Conservation (phyloP, 2,888 invertebrate genomes). For the Troides aeacus region DNA sequence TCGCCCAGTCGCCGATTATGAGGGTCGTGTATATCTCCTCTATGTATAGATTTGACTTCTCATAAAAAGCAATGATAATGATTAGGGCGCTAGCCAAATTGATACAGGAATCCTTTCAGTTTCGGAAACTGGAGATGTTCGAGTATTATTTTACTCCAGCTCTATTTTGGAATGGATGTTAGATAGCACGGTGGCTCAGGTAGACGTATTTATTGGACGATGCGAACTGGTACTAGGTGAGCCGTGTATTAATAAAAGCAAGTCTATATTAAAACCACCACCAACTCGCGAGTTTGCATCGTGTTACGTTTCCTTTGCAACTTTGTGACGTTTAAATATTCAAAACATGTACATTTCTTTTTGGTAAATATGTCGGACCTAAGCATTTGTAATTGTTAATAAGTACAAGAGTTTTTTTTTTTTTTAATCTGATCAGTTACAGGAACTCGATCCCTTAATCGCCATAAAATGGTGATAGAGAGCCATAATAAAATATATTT, state of each 20-base stretch:
- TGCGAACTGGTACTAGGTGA: conserved; percentile 56
- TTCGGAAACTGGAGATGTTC: conserved; percentile 46
- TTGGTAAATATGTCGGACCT: neutral
- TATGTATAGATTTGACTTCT: conserved; percentile 57
- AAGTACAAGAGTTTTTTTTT: too few relatives aligned
- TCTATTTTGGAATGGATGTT: conserved; percentile 52
- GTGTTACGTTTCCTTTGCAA: conserved; percentile 46
- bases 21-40: conserved; percentile 34
- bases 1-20: conserved; percentile 42
- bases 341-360: neutral
- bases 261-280: conserved; percentile 59
- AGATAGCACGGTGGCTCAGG: conserved; percentile 51
- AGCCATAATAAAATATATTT: too few relatives aligned
- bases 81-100: conserved; percentile 1
- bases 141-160: conserved; percentile 42
- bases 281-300: conserved; percentile 55
- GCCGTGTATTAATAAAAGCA: conserved; percentile 60
- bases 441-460: too few relatives aligned
- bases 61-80: conserved; percentile 39
- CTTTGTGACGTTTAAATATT: neutral
- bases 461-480: too few relatives aligned
- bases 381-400: too few relatives aligned
- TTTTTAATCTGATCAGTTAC: too few relatives aligned
- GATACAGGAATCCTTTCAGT: conserved; percentile 4
- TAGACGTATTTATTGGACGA: conserved; percentile 52